Evolutionary conservation across 2,797 vertebrate genomes (phyloP), one percentile per base, ranked within the genome.

Genomic region (Platalea minor): DNA sequence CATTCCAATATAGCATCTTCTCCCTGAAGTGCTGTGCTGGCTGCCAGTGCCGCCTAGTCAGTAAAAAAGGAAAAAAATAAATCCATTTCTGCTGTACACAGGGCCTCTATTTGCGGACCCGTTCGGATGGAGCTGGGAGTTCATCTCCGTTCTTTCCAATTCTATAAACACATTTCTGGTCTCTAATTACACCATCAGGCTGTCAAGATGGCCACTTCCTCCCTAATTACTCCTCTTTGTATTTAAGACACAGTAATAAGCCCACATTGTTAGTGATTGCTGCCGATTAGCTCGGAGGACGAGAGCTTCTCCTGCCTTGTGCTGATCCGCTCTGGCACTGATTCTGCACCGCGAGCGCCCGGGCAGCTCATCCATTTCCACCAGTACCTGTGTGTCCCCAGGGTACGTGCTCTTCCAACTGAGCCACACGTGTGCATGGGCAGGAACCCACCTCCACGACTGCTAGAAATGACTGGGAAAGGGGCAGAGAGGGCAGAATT

Each of bases 351-450:
- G 0, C 5, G 5, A 56, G 41, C 4, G 17, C 75, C 28, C 1
- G 3, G 20, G 21, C 74, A 63, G 17, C 4, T 0, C 24, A 18
- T 3, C 16, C 51, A 13, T 24, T 29, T 33, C 69, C 33, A 19
- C 13, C 7, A 0, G 50, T 79, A 46, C 68, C 41, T n/a, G 25
- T 9, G 3, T 0, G 0, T 31, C 67, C 45, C 2, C 0, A 3
- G 43, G 43, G 29, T 3, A 5, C 13, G 5, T 15, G 26, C 51
- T n/a, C 43, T 31, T 31, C 75, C 56, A 25, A 33, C 29, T 2
- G 0, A 76, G 50, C 31, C 53, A 19, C 26, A 2, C 2, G 6
- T 4, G 17, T 39, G 7, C 0, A 0, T 7, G 37, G 60, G 41
- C 45, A 68, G 35, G 29, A 68, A 39, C 63, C n/a, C 73, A 57